A percentile compares a stretch with the other conserved stretches of the same genome.
Evolutionary conservation across 2,888 invertebrate species (phyloP).

Genomic region (Torymus texanus): DNA sequence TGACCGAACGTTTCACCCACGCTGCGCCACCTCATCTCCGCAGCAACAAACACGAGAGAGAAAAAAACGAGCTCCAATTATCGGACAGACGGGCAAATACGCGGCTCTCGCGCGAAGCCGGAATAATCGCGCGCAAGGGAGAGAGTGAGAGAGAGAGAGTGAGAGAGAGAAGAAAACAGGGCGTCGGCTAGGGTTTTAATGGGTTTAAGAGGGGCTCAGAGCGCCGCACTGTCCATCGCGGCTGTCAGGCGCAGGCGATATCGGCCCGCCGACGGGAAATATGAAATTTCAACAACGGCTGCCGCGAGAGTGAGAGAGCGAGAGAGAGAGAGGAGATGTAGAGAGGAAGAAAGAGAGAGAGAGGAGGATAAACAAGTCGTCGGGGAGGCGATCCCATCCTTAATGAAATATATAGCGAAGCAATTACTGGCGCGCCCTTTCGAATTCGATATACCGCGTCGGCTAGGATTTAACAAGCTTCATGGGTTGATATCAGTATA

Average conservation of each 20-base stretch:
- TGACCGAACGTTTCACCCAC: not conserved
- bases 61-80: constrained; percentile 40
- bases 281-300: constrained; percentile 60
- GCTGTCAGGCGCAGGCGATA: constrained; percentile 58
- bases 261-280: constrained; percentile 55
- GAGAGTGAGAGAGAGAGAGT: not conserved
- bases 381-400: constrained; percentile 7
- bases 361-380: constrained; percentile 32
- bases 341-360: not conserved
- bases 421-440: constrained; percentile 42
- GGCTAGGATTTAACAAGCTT: constrained; percentile 33
- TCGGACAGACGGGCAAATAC: constrained; percentile 28
- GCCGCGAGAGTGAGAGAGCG: not conserved
- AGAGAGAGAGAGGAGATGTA: no score
- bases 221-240: constrained; percentile 50
- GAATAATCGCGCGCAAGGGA: constrained; percentile 46
- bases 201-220: constrained; percentile 58
- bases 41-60: not conserved
- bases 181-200: constrained; percentile 45
- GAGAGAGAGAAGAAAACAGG: not conserved
- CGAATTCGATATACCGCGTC: constrained; percentile 27
- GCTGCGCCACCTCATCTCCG: no score
- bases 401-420: constrained; percentile 47
- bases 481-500: no score
- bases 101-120: constrained; percentile 26